These are phyloP conservation scores for Lagodon rhomboides DNA, from an alignment of 2,797 vertebrate species.

Conservation along the genomic window DNA sequence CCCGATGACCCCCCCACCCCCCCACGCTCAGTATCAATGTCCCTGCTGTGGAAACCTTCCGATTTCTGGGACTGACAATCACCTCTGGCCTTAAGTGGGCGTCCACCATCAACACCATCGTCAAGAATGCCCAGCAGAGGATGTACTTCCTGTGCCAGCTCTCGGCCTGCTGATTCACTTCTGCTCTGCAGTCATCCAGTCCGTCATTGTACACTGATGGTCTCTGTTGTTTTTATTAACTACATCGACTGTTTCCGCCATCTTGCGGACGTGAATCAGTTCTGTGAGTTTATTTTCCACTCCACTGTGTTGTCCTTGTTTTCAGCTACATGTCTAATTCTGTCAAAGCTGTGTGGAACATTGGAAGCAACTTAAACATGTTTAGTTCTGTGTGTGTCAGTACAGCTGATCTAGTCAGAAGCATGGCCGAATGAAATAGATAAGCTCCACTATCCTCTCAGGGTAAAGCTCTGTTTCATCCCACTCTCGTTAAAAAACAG, in stretches of 20 bases:
- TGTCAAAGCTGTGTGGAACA: no score
- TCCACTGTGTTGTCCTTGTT: background rate
- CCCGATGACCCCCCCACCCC: background rate
- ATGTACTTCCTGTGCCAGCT: conserved; percentile 2
- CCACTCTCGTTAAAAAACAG: background rate
- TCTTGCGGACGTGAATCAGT: background rate
- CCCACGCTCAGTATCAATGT: background rate
- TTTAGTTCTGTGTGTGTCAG: background rate
- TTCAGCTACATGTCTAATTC: background rate
- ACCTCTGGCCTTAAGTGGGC: background rate
- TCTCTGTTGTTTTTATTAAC: no score
- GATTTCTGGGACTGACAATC: background rate
- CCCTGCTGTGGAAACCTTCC: background rate
- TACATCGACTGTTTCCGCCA: no score
- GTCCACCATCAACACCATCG: background rate
- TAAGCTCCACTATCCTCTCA: background rate
- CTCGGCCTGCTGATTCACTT: background rate
- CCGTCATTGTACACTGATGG: no score
- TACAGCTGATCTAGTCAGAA: background rate
- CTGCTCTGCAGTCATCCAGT: background rate
- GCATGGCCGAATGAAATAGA: background rate
- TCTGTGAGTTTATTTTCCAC: no score
- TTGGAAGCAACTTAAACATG: no score
- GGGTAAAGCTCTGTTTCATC: background rate
- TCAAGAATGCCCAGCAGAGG: background rate